These are phyloP conservation scores for Ceraclea dissimilis DNA, from an alignment of 2,888 invertebrate species.

Conservation along the genomic window DNA sequence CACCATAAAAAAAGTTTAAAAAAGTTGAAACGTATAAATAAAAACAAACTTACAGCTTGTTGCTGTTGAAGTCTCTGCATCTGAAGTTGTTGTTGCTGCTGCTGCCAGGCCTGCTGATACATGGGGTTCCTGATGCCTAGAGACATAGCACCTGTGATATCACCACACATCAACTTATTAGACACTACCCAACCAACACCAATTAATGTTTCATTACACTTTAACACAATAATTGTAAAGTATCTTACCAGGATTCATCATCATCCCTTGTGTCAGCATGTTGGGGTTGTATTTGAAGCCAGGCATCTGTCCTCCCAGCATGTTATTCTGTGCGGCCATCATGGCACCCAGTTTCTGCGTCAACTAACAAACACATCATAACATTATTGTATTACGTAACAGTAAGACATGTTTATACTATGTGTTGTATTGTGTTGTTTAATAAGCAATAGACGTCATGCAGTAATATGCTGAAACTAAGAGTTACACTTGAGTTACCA, in stretches of 20 bases:
- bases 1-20: background rate
- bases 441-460: too few relatives aligned
- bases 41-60: constrained; percentile 25
- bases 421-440: too few relatives aligned
- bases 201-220: too few relatives aligned
- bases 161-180: too few relatives aligned
- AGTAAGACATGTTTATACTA: too few relatives aligned
- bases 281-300: constrained; percentile 36
- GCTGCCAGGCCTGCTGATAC: constrained; percentile 25
- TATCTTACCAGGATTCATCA: constrained; percentile 38
- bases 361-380: constrained; percentile 31
- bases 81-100: constrained; percentile 41
- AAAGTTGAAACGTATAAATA: too few relatives aligned
- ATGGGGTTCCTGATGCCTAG: constrained; percentile 5
- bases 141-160: constrained; percentile 8
- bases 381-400: background rate
- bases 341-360: constrained; percentile 43
- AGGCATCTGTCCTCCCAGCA: constrained; percentile 31
- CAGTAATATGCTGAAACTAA: too few relatives aligned
- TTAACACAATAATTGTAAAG: too few relatives aligned
- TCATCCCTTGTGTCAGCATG: constrained; percentile 20
- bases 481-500: too few relatives aligned
- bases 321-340: constrained; percentile 28
- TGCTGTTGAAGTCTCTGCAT: constrained; percentile 44
- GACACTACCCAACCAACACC: too few relatives aligned